These are phyloP conservation scores for Hoplodrina ambigua DNA, from an alignment of 2,888 invertebrate genomes.

Conservation along the genomic window DNA sequence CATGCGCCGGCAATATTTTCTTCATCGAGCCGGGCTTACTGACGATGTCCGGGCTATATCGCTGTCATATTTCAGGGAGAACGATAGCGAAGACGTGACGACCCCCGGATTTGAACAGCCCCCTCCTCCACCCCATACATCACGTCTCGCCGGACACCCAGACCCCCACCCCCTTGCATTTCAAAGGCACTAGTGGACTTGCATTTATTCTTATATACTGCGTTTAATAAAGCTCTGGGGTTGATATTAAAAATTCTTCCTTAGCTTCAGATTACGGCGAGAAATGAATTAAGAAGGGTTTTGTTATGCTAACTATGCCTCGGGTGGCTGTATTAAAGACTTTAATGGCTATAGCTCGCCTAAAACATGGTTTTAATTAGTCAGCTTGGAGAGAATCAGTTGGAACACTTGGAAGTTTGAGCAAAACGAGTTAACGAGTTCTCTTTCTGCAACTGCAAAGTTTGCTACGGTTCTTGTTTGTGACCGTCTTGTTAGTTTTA, in stretches of 20 bases:
- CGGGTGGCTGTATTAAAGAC: constrained; percentile 51
- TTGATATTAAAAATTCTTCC: constrained; percentile 86
- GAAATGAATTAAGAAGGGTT: constrained; percentile 72
- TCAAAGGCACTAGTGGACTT: constrained; percentile 77
- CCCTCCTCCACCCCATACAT: constrained; percentile 64
- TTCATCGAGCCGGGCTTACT: constrained; percentile 83
- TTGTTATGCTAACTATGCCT: constrained; percentile 75
- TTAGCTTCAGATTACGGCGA: constrained; percentile 71
- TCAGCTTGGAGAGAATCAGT: constrained; percentile 55
- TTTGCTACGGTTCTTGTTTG: constrained; percentile 55
- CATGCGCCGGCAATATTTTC: constrained; percentile 84
- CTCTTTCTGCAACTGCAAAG: constrained; percentile 48
- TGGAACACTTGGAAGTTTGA: constrained; percentile 60
- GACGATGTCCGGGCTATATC: constrained; percentile 83
- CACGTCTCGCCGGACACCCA: constrained; percentile 66
- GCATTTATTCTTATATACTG: constrained; percentile 76
- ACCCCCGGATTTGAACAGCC: constrained; percentile 62
- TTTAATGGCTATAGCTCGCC: constrained; percentile 57
- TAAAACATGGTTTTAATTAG: constrained; percentile 69
- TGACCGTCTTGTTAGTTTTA: constrained; percentile 61
- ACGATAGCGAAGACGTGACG: constrained; percentile 84
- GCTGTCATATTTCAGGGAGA: constrained; percentile 85
- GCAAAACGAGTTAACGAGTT: constrained; percentile 66
- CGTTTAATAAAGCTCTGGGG: constrained; percentile 83
- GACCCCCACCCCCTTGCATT: constrained; percentile 62